Evolutionary conservation across 2,888 invertebrate genomes (phyloP).

Genomic region (Netelia virgata): DNA sequence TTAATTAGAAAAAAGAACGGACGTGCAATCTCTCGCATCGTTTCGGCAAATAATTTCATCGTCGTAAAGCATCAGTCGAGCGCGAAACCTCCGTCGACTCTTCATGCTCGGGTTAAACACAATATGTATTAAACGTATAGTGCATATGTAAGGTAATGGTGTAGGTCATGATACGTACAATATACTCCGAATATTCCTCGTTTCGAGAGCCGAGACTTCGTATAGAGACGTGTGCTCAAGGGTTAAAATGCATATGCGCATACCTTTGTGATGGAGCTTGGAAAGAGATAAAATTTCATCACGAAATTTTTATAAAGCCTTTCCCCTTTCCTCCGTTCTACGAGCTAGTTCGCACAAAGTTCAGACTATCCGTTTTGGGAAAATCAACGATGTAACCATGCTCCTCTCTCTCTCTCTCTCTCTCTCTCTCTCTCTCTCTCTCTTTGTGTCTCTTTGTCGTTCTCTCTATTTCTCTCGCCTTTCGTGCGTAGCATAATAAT

Average conservation of each 20-base stretch:
- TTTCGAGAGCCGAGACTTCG: slow-evolving; percentile 5
- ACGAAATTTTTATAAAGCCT: slow-evolving; percentile 57
- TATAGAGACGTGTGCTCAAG: slow-evolving; percentile 7
- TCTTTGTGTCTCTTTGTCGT: background rate
- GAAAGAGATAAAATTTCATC: slow-evolving; percentile 44
- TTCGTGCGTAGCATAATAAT: background rate
- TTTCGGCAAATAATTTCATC: background rate
- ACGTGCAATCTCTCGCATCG: too few relatives aligned
- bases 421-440: background rate
- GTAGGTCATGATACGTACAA: slow-evolving; percentile 17
- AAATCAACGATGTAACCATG: slow-evolving; percentile 1
- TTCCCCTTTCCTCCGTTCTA: background rate
- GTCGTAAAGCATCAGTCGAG: background rate
- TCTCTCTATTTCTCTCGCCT: background rate
- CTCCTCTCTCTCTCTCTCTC: background rate
- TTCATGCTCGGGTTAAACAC: background rate
- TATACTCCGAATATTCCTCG: slow-evolving; percentile 22
- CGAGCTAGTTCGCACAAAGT: slow-evolving; percentile 28
- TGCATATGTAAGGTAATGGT: background rate
- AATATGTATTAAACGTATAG: background rate
- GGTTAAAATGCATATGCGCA: slow-evolving; percentile 48
- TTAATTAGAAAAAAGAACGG: too few relatives aligned
- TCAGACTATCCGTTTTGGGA: slow-evolving; percentile 9
- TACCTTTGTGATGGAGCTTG: slow-evolving; percentile 45
- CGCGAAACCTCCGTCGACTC: background rate